These are phyloP conservation scores for Acronicta aceris DNA, from an alignment of 2,888 invertebrate genomes.

Conservation along the genomic window DNA sequence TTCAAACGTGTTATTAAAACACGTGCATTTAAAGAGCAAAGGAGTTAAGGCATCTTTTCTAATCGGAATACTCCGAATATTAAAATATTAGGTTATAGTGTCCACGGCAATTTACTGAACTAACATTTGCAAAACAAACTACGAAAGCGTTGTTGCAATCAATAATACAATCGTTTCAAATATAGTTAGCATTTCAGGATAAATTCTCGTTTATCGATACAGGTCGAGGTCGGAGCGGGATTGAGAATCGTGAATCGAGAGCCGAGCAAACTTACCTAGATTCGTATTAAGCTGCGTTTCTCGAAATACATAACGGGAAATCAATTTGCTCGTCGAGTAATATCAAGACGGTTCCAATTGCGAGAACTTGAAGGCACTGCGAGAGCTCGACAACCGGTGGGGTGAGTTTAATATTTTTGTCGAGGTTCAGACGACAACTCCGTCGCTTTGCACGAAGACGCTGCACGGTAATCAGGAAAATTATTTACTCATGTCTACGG, in stretches of 20 bases:
- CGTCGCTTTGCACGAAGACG: constrained; percentile 71
- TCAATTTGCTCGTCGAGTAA: constrained; percentile 78
- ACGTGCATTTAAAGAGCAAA: background rate
- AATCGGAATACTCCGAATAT: constrained; percentile 36
- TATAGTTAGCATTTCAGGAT: constrained; percentile 37
- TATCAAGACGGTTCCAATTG: constrained; percentile 68
- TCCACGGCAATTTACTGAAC: constrained; percentile 51
- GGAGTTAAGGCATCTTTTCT: constrained; percentile 1
- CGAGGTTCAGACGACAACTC: constrained; percentile 71
- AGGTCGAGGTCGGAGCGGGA: constrained; percentile 18
- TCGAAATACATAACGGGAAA: constrained; percentile 76
- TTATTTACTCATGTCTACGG: constrained; percentile 87
- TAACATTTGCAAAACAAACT: constrained; percentile 48
- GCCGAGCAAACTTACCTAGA: constrained; percentile 49
- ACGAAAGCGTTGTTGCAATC: constrained; percentile 39
- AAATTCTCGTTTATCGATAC: constrained; percentile 41
- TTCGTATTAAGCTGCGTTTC: constrained; percentile 66
- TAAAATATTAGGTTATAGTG: constrained; percentile 41
- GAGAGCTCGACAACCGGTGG: constrained; percentile 42
- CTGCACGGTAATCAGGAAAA: constrained; percentile 87
- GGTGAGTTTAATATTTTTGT: constrained; percentile 83
- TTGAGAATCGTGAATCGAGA: constrained; percentile 26
- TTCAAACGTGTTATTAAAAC: background rate
- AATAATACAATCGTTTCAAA: constrained; percentile 48
- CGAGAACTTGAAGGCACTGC: constrained; percentile 59